Percentiles rank a stretch among this genome's conserved stretches.
phyloP scores from a whole-genome alignment of 2,888 invertebrate genomes.

The Dysmachus trigonus region DNA sequence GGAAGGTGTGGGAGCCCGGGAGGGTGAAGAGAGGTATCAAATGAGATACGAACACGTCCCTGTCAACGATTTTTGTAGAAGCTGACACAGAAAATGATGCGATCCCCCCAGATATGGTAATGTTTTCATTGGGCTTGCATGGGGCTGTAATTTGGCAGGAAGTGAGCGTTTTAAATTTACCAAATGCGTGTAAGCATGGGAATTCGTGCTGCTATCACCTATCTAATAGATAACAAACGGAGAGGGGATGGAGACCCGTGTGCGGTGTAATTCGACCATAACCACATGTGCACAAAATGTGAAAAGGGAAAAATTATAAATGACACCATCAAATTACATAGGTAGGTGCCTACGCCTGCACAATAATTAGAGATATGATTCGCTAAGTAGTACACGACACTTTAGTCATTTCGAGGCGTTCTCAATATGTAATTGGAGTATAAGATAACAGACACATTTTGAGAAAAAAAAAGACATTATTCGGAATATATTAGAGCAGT shows the following conservation, averaged over 20 bases:
- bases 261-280: not conserved
- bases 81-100: not conserved
- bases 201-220: not conserved
- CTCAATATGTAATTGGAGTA: not conserved
- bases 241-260: not conserved
- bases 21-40: not conserved
- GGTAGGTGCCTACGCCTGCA: not conserved
- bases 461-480: too few relatives aligned
- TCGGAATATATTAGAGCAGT: too few relatives aligned
- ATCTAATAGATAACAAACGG: not conserved
- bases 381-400: not conserved
- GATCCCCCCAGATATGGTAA: not conserved
- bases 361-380: not conserved
- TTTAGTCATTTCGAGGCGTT: not conserved
- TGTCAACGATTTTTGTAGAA: constrained; percentile 6
- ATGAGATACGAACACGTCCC: constrained; percentile 16
- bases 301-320: not conserved
- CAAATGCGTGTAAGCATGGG: not conserved
- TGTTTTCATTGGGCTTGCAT: not conserved
- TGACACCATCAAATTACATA: not conserved
- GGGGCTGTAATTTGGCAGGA: not conserved
- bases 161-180: not conserved
- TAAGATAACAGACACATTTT: too few relatives aligned
- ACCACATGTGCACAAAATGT: not conserved
- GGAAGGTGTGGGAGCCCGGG: not conserved